Percentiles rank a stretch among this genome's conserved stretches.
Conservation (phyloP, 2,113 vertebrate species). For the Corynorhinus townsendii region DNA sequence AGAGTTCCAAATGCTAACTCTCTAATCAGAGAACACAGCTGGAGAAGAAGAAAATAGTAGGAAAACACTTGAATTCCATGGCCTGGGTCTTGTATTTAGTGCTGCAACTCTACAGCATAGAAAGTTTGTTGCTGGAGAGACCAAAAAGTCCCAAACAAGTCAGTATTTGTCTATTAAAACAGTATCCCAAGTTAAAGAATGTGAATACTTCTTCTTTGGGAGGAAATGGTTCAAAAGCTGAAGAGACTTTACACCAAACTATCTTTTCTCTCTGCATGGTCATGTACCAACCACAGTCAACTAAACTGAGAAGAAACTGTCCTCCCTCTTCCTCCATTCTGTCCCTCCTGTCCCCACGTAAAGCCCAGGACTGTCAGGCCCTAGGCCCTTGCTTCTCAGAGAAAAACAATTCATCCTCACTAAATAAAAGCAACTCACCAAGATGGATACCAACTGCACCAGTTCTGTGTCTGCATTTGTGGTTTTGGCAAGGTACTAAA, state of each 20-base stretch:
- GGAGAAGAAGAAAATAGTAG: not conserved
- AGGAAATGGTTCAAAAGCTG: not conserved
- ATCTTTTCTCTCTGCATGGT: not conserved
- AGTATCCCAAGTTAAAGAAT: not conserved
- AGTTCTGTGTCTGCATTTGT: not conserved
- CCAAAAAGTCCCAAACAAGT: not conserved
- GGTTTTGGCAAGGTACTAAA: not conserved
- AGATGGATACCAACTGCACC: not conserved
- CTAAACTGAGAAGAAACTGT: not conserved
- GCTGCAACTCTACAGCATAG: not conserved
- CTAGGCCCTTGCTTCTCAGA: not conserved
- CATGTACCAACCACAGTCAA: not conserved
- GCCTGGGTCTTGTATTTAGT: not conserved
- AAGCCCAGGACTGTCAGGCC: not conserved
- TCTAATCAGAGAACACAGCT: conserved; percentile 58
- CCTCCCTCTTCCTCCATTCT: not conserved
- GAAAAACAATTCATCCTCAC: not conserved
- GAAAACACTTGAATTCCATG: conserved; percentile 27
- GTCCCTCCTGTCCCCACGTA: not conserved
- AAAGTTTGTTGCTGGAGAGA: not conserved
- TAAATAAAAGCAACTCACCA: not conserved
- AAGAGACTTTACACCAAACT: not conserved
- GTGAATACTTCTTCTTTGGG: not conserved
- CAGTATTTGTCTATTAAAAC: not conserved
- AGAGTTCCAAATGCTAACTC: conserved; percentile 27